phyloP scores from a whole-genome alignment of 2,888 invertebrate genomes.

The Xanthostigma xanthostigma region DNA sequence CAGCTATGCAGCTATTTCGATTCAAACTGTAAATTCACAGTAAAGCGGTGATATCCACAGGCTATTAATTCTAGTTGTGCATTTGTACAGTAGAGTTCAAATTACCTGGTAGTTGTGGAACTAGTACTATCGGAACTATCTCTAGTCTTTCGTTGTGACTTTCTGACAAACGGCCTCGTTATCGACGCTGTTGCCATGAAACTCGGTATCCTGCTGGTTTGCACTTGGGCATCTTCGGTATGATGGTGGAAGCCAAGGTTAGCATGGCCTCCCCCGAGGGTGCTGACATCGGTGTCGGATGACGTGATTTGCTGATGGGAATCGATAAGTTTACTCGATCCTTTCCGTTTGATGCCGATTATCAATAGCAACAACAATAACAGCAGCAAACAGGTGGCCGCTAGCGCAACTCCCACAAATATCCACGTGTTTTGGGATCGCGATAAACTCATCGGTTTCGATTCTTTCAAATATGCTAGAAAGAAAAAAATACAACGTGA shows the following conservation, averaged over 20 bases:
- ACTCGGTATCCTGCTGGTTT: not conserved
- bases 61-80: no score
- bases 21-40: no score
- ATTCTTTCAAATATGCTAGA: constrained; percentile 53
- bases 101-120: no score
- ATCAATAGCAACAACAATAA: constrained; percentile 37
- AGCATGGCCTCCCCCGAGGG: not conserved
- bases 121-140: no score
- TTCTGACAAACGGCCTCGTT: not conserved
- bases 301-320: not conserved
- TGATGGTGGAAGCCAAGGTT: not conserved
- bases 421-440: constrained; percentile 43
- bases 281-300: not conserved
- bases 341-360: constrained; percentile 25
- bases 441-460: constrained; percentile 42
- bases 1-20: no score
- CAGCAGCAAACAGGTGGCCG: constrained; percentile 41
- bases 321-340: not conserved
- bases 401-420: constrained; percentile 43
- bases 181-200: not conserved
- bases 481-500: constrained; percentile 7
- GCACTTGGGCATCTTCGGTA: constrained; percentile 5
- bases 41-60: no score
- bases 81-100: no score
- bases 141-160: no score